Evolutionary conservation across 2,888 invertebrate genomes (phyloP), one percentile per base, ranked within the genome.

Genomic region (Diabrotica balteata): DNA sequence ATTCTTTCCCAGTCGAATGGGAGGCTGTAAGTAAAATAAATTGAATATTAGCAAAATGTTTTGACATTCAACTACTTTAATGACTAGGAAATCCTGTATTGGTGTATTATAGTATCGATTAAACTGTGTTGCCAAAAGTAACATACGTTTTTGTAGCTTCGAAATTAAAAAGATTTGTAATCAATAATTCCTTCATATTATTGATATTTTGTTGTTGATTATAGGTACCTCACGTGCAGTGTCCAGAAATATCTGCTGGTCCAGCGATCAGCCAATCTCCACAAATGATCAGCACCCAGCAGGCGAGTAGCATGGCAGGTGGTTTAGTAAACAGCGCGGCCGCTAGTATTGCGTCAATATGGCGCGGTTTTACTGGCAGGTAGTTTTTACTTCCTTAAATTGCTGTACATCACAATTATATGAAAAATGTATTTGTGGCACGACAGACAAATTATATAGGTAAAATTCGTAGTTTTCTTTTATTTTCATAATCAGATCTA

Each of bases 301-400:
- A 84, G 52, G 85, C 86, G 52, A 85, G 78, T 74, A 87, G 90
- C 84, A 88, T 91, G 73, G 91, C 91, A 51, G 91, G 90, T 44
- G 91, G 93, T 62, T 87, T 94, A 32, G 90, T 94, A 77, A 91
- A 92, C 66, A 93, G 94, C 77, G 93, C 94, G 43, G 93, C 93
- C 62, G 93, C 93, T 66, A 91, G 93, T 72, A 87, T 95, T 74
- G 92, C 91, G 54, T 94, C 94, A 66, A 88, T 95, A 79, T 93
- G 93, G 90, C 89, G 92, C 75, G 92, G 90, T 8, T 90, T 90
- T 88, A 90, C 90, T 17, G 81, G 83, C 65, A 83, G 83, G 80
- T 83, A 83, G 81, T 82, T 75, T 66, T 55, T 59, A 61, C 45
- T 66, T 10, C 45, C n/a, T n/a, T 46, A 47, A 7, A n/a, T 55